Conservation (phyloP, 2,797 vertebrate species). For the Octomys mimax region DNA sequence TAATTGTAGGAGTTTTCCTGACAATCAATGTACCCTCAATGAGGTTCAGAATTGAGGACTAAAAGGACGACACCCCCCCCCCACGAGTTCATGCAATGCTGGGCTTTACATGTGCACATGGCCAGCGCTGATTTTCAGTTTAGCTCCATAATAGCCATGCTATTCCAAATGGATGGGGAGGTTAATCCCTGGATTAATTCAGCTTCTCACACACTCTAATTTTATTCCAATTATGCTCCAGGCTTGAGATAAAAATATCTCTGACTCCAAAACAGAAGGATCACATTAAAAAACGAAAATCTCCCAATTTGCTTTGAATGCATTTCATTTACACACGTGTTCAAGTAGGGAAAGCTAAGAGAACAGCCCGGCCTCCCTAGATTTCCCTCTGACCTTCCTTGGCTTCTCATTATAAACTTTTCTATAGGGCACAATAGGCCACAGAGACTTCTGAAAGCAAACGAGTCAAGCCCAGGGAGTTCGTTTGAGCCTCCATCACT, state of each 20-base stretch:
- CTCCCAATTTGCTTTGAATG: slow-evolving; percentile 22
- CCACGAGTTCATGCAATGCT: neutral
- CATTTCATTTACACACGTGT: slow-evolving; percentile 37
- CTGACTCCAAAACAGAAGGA: slow-evolving; percentile 59
- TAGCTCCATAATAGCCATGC: slow-evolving; percentile 60
- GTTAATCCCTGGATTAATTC: slow-evolving; percentile 72
- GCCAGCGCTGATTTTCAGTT: slow-evolving; percentile 74
- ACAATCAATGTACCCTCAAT: slow-evolving; percentile 56
- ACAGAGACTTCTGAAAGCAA: slow-evolving; percentile 43
- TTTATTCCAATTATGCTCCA: slow-evolving; percentile 64
- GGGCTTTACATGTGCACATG: slow-evolving; percentile 57
- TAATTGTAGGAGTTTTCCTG: slow-evolving; percentile 21
- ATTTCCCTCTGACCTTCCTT: neutral
- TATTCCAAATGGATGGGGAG: slow-evolving; percentile 51
- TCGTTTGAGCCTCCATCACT: neutral
- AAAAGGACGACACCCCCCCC: neutral
- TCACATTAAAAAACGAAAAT: slow-evolving; percentile 61
- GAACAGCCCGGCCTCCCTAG: neutral
- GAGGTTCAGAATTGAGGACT: slow-evolving; percentile 53
- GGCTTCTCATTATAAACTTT: slow-evolving; percentile 55
- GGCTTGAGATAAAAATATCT: slow-evolving; percentile 77
- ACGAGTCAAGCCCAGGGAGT: slow-evolving; percentile 39
- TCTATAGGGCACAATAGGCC: slow-evolving; percentile 25
- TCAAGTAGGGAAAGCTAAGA: slow-evolving; percentile 22
- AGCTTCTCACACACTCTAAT: slow-evolving; percentile 52